These are phyloP conservation scores for Fratercula arctica DNA, from an alignment of 2,797 vertebrate species.

Conservation along the genomic window DNA sequence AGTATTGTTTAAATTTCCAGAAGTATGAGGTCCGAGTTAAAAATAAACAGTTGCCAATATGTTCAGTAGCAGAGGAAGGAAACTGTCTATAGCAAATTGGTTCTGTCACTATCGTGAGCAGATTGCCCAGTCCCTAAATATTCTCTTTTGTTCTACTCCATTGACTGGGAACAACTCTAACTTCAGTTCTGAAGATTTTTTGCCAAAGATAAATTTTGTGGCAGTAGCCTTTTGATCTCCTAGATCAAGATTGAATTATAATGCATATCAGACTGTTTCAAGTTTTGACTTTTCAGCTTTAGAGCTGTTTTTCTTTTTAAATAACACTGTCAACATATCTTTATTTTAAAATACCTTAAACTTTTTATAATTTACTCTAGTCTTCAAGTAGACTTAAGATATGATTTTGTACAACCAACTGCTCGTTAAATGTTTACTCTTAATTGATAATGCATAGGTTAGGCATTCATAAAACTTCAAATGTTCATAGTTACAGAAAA, in stretches of 20 bases:
- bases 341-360: not conserved
- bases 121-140: not conserved
- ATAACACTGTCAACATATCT: not conserved
- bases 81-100: not conserved
- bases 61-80: not conserved
- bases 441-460: not conserved
- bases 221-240: not conserved
- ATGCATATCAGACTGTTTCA: not conserved
- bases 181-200: not conserved
- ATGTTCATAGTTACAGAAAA: not conserved
- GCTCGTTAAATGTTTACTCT: not conserved
- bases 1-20: not conserved
- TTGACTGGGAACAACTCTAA: not conserved
- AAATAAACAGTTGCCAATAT: not conserved
- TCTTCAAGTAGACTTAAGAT: not conserved
- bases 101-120: not conserved
- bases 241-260: not conserved
- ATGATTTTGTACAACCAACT: not conserved
- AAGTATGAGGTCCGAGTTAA: not conserved
- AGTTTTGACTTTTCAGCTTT: not conserved
- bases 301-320: not conserved
- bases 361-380: not conserved
- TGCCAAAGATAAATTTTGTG: not conserved
- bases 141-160: not conserved
- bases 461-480: not conserved